Percentiles rank a stretch among this genome's conserved stretches.
Conservation (phyloP, 30 jellyfish, hydroid and myxozoan species). For the Aurelia sp. region DNA sequence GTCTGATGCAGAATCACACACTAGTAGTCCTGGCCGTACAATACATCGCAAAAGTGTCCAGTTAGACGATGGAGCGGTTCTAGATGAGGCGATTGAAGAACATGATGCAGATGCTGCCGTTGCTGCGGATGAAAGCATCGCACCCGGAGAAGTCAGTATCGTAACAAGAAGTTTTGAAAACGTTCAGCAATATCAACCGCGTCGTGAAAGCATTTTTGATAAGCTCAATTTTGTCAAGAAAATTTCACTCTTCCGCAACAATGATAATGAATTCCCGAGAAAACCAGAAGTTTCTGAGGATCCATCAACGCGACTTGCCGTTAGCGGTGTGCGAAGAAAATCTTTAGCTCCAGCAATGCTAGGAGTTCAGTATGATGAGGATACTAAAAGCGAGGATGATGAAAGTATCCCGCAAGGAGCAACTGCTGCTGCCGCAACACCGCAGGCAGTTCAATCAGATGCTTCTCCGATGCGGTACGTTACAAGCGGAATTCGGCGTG, state of each 20-base stretch:
- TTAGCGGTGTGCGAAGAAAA: slow-evolving; percentile 63
- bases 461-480: slow-evolving; percentile 31
- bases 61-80: slow-evolving; percentile 59
- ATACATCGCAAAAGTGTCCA: slow-evolving; percentile 46
- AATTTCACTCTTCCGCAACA: not conserved
- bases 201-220: slow-evolving; percentile 60
- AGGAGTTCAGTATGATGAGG: not conserved
- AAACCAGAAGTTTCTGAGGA: not conserved
- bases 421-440: slow-evolving; percentile 16
- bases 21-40: not conserved
- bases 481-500: slow-evolving; percentile 66
- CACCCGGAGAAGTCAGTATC: slow-evolving; percentile 56
- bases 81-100: slow-evolving; percentile 60
- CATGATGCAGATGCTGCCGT: slow-evolving; percentile 37
- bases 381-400: slow-evolving; percentile 15
- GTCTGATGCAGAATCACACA: not conserved
- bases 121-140: slow-evolving; percentile 27
- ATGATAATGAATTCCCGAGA: not conserved
- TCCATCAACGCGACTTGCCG: not conserved
- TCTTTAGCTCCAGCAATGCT: slow-evolving; percentile 62
- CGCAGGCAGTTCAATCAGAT: not conserved
- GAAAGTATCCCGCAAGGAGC: not conserved
- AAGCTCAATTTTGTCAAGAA: slow-evolving; percentile 47
- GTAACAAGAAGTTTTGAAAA: slow-evolving; percentile 58
- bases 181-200: slow-evolving; percentile 26